These are phyloP conservation scores for Cryptotermes secundus DNA, from an alignment of 1,140 invertebrate species.

Conservation along the genomic window DNA sequence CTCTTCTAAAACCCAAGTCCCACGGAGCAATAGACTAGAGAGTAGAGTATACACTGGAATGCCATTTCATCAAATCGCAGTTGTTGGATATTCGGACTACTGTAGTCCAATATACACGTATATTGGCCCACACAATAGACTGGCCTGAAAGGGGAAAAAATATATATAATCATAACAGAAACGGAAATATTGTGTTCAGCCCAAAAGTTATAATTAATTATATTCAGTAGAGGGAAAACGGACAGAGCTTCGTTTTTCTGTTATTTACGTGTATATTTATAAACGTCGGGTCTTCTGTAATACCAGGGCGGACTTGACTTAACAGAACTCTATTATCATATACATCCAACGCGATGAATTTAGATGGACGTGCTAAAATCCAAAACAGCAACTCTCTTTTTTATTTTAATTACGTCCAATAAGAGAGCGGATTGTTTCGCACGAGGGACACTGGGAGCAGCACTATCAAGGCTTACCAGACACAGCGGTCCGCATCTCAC, in stretches of 20 bases:
- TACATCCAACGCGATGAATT: neutral
- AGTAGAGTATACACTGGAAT: too few relatives aligned
- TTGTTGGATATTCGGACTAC: neutral
- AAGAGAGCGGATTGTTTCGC: neutral
- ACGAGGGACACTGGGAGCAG: neutral
- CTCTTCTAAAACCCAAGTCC: neutral
- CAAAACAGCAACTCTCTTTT: neutral
- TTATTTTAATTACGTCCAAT: neutral
- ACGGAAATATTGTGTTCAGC: neutral
- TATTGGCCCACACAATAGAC: neutral
- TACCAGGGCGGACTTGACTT: neutral
- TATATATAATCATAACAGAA: neutral
- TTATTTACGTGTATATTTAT: neutral
- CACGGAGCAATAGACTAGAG: neutral
- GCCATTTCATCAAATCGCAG: neutral
- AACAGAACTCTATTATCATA: neutral
- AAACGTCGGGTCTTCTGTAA: neutral
- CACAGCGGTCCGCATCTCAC: too few relatives aligned
- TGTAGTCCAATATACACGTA: neutral
- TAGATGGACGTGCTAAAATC: neutral
- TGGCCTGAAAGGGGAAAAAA: neutral
- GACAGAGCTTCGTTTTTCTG: neutral
- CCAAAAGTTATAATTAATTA: neutral
- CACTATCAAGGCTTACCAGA: neutral
- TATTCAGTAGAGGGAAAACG: neutral